A percentile compares a stretch with the other conserved stretches of the same genome.
Evolutionary conservation across 2,888 invertebrate species (phyloP).

Genomic region (Zaprionus lineosus): DNA sequence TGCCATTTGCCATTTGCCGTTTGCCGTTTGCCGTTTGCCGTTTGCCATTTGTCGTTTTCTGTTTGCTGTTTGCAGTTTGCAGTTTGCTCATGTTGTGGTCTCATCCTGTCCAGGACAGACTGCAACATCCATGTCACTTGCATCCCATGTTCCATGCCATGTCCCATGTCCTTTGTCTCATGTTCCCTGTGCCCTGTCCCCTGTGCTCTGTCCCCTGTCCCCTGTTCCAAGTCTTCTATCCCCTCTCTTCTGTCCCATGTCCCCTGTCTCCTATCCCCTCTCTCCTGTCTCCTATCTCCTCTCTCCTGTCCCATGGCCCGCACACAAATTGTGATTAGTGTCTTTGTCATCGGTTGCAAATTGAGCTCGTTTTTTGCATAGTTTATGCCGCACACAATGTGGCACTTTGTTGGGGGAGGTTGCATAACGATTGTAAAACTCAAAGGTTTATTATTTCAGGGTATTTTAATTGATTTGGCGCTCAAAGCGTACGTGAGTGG

Average conservation of each 20-base stretch:
- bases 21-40: conserved; percentile 3
- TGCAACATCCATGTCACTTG: conserved; percentile 43
- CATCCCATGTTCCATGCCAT: no score
- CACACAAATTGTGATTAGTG: conserved; percentile 65
- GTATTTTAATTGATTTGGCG: no score
- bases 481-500: no score
- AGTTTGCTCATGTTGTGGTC: conserved; percentile 48
- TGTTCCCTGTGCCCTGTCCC: no score
- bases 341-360: conserved; percentile 18
- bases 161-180: no score
- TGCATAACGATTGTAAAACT: conserved; percentile 38
- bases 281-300: no score
- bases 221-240: no score
- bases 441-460: conserved; percentile 5
- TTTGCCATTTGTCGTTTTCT: conserved; percentile 14
- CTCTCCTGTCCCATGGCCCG: conserved; percentile 12
- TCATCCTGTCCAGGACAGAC: conserved; percentile 28
- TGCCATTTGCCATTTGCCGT: conserved; percentile 28
- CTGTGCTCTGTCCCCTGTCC: no score
- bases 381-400: conserved; percentile 21
- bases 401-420: no score
- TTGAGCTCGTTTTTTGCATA: conserved; percentile 8
- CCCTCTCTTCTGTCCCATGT: no score
- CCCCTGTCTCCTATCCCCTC: no score
- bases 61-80: conserved; percentile 15